Evolutionary conservation across 2,888 invertebrate genomes (phyloP), one percentile per base, ranked within the genome.

Genomic region (Drosophila incognita): DNA sequence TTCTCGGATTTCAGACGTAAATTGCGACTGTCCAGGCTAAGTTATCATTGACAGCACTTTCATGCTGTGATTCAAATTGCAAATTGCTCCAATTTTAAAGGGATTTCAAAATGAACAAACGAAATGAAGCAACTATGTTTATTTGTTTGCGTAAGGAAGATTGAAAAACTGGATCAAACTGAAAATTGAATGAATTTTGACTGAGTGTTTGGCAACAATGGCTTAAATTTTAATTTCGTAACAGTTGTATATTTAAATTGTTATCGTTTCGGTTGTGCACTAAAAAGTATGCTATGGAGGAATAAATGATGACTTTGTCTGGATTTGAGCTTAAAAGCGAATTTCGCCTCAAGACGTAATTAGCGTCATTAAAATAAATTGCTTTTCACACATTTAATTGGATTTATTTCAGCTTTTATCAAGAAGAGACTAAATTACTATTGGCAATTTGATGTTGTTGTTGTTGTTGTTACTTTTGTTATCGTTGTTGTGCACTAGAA

Each of bases 401-500:
- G 64, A 78, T 81, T 81, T 71, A 52, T 71, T 61, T 42, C 27
- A 31, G 67, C 54, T 62, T 62, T 71, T 67, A 48, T 54, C 31
- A 29, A 51, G 64, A 53, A 63, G 31, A 67, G 13, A 57, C 49
- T 52, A 48, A 29, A 13, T 24, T 66, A 40, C 42, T 40, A 49
- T 63, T 76, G 56, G 58, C 46, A 48, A 51, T 53, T 63, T 31
- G 27, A 40, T 57, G 56, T 35, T 54, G 29, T 46, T 51, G 33
- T 67, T 59, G 27, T 56, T 70, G 59, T 51, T 67, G 51, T 24
- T 59, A 36, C 40, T 51, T 31, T 68, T 57, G 29, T 21, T 24
- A 8, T 46, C 21, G 54, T 69, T 70, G 76, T 56, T 68, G 62
- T 88, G 83, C 84, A 89, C 87, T 89, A 86, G 74, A 86, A 83